These are phyloP conservation scores for Empidonax alnorum DNA, from an alignment of 2,113 vertebrate genomes.

Conservation along the genomic window DNA sequence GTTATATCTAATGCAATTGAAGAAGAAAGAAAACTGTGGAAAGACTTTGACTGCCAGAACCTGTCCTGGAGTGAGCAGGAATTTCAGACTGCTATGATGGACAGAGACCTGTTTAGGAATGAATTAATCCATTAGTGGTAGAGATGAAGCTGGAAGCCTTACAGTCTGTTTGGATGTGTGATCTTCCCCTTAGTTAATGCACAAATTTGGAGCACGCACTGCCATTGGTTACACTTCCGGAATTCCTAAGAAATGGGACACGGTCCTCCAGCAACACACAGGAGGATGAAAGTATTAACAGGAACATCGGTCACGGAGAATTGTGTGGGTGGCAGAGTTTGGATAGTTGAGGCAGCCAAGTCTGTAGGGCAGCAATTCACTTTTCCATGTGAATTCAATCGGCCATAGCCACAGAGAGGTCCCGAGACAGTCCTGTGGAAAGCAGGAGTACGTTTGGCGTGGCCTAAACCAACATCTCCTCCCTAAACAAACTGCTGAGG, in stretches of 20 bases:
- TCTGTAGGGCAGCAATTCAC: background rate
- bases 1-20: background rate
- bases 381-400: background rate
- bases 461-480: background rate
- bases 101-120: background rate
- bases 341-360: background rate
- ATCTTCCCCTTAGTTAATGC: background rate
- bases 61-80: background rate
- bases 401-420: background rate
- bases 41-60: background rate
- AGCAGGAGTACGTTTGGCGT: background rate
- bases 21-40: background rate
- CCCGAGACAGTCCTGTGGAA: background rate
- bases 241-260: background rate
- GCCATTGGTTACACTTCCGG: background rate
- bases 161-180: background rate
- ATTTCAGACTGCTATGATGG: background rate
- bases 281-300: background rate
- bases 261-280: background rate
- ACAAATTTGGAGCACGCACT: background rate
- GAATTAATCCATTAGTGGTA: background rate
- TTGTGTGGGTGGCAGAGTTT: background rate
- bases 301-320: background rate
- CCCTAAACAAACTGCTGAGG: background rate
- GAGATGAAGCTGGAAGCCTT: background rate